Base-by-base conservation (phyloP, 1,140 invertebrate species). In the Teleopsis dalmanni region DNA sequence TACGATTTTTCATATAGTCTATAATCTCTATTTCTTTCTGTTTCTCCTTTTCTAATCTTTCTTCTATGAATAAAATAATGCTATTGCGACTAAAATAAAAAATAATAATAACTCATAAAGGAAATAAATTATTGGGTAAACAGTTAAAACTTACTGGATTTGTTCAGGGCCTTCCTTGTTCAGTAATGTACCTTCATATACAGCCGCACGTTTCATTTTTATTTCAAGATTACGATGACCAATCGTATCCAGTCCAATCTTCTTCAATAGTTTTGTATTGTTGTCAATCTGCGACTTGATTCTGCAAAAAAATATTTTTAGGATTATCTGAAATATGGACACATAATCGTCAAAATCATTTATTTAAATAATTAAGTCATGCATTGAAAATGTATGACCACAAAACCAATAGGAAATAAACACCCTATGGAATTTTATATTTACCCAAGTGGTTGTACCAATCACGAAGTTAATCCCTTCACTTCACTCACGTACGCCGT, bases 251-350 rank as follows among this genome's bases (percentile, higher is more conserved):
- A 55, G 54, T 8, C 62, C 61, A 38, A 62, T 62, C 43, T 55
- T 54, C 13, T 62, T 62, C 33, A 61, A 53, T 11, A 69, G 47
- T 36, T 62, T 64, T 13, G 62, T 52, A 50, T 69, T 69, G 41
- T 66, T 66, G 18, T 66, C 59, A 22, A 69, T 55, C 43, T 65
- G 65, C 37, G 57, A 54, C 53, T 69, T 69, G 51, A 69, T 68
- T 34, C 65, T 68, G 22, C 18, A 42, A 37, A 13, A 23, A 18
- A 23, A 13, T 10, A 40, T 29, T 7, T 29, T 29, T 29, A 29
- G 7, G 7, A 29, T 7, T 29, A 13, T 13, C 7, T 29, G 27
- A 13, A 8, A 29, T 29, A 29, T 29, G 13, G 27, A 13, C 7
- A 29, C 7, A 7, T 13, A 13, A 8, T 29, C 7, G 27, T 29